Base-by-base conservation (phyloP, 2,113 vertebrate genomes). In the Oriolus oriolus region DNA sequence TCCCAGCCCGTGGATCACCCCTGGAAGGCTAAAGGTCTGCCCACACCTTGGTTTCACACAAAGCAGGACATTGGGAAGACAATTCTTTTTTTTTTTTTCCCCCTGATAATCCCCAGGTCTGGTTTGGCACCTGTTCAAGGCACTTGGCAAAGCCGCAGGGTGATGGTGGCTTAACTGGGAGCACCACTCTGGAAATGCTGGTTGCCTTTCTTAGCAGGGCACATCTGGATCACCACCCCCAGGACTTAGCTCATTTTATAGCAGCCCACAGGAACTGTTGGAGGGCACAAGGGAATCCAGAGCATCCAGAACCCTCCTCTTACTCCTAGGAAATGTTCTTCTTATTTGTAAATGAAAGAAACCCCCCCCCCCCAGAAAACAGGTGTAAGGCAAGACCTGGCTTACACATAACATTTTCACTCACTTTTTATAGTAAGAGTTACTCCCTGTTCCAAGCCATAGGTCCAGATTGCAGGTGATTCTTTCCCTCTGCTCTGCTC, bases 21-120 rank as follows among this genome's bases (percentile, higher is more conserved):
- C 21, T 0, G 41, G 49, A n/a, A 79, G 75, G 71, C 8, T 39
- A 56, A 87, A 78, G 68, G 52, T 82, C 70, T 77, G 24, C 24
- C 70, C 0, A 2, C 41, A 28, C 68, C 71, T 60, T 49, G 52
- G 18, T 30, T 50, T n/a, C 71, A 49, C 35, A 20, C 28, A 8
- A 16, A 61, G 61, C 22, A 33, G n/a, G 22, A 60, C 11, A 17
- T 26, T 28, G 22, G 33, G 54, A 86, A 74, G 22, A 28, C 21
- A 7, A 11, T 9, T 13, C 20, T 16, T 28, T 44, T 30, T 23
- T 31, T 30, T 23, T 31, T 13, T 1, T 31, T 7, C 0, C 13
- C 2, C 22, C 14, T 6, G 8, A 23, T 54, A 65, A 70, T 26
- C 33, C 8, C 10, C 18, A 28, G 41, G 21, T 39, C 26, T 52